Evolutionary conservation across 2,888 invertebrate species (phyloP), one percentile per base, ranked within the genome.

Genomic region (Adelphocoris suturalis): DNA sequence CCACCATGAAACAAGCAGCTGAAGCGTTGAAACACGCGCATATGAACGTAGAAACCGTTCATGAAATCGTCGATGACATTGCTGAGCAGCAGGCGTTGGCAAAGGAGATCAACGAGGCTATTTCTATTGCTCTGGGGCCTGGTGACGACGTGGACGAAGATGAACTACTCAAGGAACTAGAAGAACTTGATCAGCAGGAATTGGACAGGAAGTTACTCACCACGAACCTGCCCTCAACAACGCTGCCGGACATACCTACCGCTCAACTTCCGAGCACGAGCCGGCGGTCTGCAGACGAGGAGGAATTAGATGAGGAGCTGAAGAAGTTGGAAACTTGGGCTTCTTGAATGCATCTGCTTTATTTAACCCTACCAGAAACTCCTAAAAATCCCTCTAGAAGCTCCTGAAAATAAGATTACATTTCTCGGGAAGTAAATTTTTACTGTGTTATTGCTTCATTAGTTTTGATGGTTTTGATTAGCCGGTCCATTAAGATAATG

Each of bases 21-120:
- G 98, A 98, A 93, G 99, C 99, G 4, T 95, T 99, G 92, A 99
- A 99, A 94, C 94, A 96, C 87, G 98, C 99, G 14, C 99, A 99
- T 94, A 96, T 97, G 95, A 98, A 99, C 93, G 97, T 99, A 76
- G 99, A 99, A 94, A 97, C 99, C 94, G 99, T 99, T 0, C 99
- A 99, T 93, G 98, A 99, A 92, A 97, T 99, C 94, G 99, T 99
- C 99, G 99, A 99, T 93, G 99, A 99, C 92, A 98, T 99, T 92
- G 99, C 98, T 4, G 99, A 99, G 93, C 99, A 99, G 94, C 99
- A 99, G 94, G 99, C 99, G 93, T 97, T 99, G 85, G 98, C 99
- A 0, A 97, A 96, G 92, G 99, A 99, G 95, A 99, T 99, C 92
- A 98, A 98, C 0, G 98, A 99, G 93, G 99, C 99, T 11, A 99